These are phyloP conservation scores for Glossophaga mutica DNA, from an alignment of 2,797 vertebrate species.

Conservation along the genomic window DNA sequence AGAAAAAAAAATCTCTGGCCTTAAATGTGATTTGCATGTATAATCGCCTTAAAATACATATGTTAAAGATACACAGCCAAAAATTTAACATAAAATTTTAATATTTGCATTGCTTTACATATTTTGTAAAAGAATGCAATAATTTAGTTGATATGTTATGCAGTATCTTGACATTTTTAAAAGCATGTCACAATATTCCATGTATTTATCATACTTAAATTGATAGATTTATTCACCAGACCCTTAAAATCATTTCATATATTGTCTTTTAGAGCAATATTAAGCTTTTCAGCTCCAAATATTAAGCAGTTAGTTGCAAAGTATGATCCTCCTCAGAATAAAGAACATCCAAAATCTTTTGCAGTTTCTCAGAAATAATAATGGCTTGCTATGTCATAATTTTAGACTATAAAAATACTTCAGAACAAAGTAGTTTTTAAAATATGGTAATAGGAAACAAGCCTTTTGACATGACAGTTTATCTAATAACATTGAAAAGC, in stretches of 20 bases:
- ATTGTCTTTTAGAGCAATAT: background rate
- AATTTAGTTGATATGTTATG: background rate
- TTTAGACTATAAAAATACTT: constrained; percentile 4
- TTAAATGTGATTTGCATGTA: background rate
- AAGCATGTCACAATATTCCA: too few species aligned
- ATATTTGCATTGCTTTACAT: background rate
- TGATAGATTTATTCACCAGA: background rate
- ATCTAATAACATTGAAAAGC: background rate
- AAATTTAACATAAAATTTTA: background rate
- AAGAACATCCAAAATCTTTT: constrained; percentile 2
- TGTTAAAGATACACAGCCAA: background rate
- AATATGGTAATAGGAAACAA: background rate
- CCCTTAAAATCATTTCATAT: constrained; percentile 15
- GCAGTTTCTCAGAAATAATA: background rate
- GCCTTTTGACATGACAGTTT: background rate
- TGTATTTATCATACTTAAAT: background rate
- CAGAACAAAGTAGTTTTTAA: background rate
- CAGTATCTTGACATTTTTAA: background rate
- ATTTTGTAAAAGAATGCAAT: background rate
- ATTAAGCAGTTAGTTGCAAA: background rate
- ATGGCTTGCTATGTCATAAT: background rate
- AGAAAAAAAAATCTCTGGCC: background rate
- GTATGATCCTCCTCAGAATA: background rate
- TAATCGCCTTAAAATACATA: background rate
- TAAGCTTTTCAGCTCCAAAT: background rate